These are phyloP conservation scores for Semnornis frantzii DNA, from an alignment of 2,113 vertebrate genomes.

Conservation along the genomic window DNA sequence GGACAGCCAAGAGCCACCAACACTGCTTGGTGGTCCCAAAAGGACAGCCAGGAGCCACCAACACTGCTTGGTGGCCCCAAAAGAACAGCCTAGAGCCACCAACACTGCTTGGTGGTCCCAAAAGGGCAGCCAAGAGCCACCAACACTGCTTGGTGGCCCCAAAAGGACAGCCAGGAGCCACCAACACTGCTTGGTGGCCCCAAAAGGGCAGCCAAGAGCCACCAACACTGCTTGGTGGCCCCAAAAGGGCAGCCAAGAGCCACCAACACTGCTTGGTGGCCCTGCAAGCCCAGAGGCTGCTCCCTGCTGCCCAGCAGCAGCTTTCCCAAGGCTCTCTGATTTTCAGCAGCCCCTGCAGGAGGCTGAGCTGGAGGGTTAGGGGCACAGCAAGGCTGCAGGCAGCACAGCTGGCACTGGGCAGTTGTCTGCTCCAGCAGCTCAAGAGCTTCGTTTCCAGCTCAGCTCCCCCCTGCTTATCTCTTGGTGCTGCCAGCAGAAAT, in stretches of 20 bases:
- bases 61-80: accelerated
- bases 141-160: not conserved
- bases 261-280: accelerated
- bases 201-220: no score
- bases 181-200: accelerated
- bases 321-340: not conserved
- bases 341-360: not conserved
- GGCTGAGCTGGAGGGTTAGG: not conserved
- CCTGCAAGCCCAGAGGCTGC: accelerated
- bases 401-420: accelerated
- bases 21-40: accelerated
- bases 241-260: accelerated
- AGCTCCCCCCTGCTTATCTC: not conserved
- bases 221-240: no score
- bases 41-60: not conserved
- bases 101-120: not conserved
- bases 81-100: no score
- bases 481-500: not conserved
- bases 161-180: accelerated
- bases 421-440: not conserved
- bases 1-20: no score
- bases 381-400: no score
- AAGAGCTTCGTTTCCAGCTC: not conserved
- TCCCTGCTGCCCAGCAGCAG: not conserved
- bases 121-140: accelerated